Percentiles rank a stretch among this genome's conserved stretches.
phyloP scores from a whole-genome alignment of 1,140 invertebrate species.

The Zophobas atratus region DNA sequence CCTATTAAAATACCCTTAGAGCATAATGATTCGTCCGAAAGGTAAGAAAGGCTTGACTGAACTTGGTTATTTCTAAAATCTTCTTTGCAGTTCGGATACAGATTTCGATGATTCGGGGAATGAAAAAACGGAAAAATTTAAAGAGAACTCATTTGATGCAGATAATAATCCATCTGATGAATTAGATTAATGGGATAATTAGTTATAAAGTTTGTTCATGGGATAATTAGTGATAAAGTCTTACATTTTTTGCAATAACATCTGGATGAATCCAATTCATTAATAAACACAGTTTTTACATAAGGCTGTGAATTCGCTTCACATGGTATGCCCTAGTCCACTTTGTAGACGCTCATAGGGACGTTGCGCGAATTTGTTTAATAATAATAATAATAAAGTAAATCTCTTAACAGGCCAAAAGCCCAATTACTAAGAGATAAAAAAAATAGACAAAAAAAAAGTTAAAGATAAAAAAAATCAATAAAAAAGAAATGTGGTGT shows the following conservation, averaged over 20 bases:
- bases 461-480: no score
- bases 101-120: background rate
- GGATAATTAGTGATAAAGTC: slow-evolving; percentile 1
- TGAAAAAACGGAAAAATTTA: slow-evolving; percentile 1
- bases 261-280: slow-evolving; percentile 1
- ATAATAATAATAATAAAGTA: no score
- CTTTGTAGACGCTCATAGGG: no score
- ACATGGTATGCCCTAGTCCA: background rate
- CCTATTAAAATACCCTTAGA: background rate
- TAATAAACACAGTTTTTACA: slow-evolving; percentile 3
- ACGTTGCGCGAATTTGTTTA: no score
- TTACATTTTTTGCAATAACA: slow-evolving; percentile 1
- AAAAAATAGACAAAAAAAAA: no score
- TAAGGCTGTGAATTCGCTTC: background rate
- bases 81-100: slow-evolving; percentile 2
- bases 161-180: background rate
- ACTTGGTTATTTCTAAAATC: slow-evolving; percentile 3
- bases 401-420: no score
- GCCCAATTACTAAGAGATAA: no score
- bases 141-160: slow-evolving; percentile 1
- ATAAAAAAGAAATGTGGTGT: no score
- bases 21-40: background rate
- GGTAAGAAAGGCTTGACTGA: background rate
- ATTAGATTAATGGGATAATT: background rate
- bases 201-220: slow-evolving; percentile 3